Evolutionary conservation across 23 tunicate genomes (phyloP), one percentile per base, ranked within the genome.

Genomic region (Diplosoma virens): DNA sequence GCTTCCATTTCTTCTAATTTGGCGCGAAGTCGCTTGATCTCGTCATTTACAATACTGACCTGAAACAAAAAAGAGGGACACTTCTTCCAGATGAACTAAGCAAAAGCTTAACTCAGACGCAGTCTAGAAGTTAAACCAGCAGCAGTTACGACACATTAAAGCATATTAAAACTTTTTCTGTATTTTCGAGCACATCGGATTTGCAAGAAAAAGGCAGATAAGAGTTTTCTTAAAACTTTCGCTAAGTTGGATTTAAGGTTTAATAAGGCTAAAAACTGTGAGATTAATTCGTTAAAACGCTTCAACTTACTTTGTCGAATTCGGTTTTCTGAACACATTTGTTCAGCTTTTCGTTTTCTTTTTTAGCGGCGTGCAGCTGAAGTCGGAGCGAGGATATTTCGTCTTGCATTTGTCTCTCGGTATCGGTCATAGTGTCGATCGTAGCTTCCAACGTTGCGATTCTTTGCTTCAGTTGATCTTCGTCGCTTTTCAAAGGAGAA

Each of bases 1-100:
- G 82, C 60, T 61, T 85, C 91, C 97, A 92, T 92, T 20, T 81
- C 87, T 69, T 86, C 88, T 11, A 92, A 66, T 28, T 92, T 92
- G 2, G 45, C 68, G 27, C 79, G 68, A n/a, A 92, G 53, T 24
- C 74, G 58, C 7, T 67, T 89, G 4, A 92, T 92, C 31, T 92
- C 97, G 11, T 63, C 84, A 47, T 89, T 89, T 24, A 89, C 32
- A 23, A 71, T 36, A 32, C 63, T 82, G 26, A 89, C 96, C 94
- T 87, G 59, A 55, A 55, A 18, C n/a, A n/a, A n/a, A n/a, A n/a
- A n/a, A n/a, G n/a, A n/a, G n/a, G n/a, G n/a, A n/a, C n/a, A n/a
- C n/a, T n/a, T n/a, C n/a, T n/a, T n/a, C n/a, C n/a, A n/a, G n/a
- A n/a, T n/a, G n/a, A n/a, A n/a, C n/a, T n/a, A n/a, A n/a, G n/a